Evolutionary conservation across 1,140 invertebrate species (phyloP).

Genomic region (Oryzaephilus surinamensis): DNA sequence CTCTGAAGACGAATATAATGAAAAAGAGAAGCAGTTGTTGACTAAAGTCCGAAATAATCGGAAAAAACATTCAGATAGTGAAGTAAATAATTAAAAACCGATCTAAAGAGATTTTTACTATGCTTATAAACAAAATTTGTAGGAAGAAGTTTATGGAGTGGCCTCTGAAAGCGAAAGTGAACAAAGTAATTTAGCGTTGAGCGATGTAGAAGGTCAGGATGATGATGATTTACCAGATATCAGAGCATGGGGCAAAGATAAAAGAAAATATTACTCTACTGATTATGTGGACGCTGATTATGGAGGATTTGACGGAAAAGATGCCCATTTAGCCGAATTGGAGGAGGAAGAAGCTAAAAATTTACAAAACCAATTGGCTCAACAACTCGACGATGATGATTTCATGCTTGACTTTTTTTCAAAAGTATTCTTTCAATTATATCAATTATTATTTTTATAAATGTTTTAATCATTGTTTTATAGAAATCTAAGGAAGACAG

Average conservation of each 20-base stretch:
- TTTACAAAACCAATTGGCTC: conserved; percentile 65
- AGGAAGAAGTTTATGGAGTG: conserved; percentile 39
- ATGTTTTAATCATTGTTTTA: no score
- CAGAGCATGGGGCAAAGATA: conserved; percentile 78
- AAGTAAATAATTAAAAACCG: conserved; percentile 34
- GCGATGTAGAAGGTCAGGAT: conserved; percentile 62
- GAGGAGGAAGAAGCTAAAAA: conserved; percentile 78
- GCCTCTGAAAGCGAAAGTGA: conserved; percentile 31
- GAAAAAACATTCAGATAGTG: conserved; percentile 45
- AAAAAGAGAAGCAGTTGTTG: conserved; percentile 50
- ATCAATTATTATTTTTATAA: no score
- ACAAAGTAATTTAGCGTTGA: conserved; percentile 44
- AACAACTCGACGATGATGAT: conserved; percentile 71
- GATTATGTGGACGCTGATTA: conserved; percentile 84
- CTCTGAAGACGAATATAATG: conserved; percentile 60
- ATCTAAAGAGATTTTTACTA: neutral
- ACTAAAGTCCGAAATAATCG: conserved; percentile 47
- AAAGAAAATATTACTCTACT: conserved; percentile 68
- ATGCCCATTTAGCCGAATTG: conserved; percentile 60
- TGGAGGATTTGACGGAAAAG: conserved; percentile 58
- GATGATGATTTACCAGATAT: conserved; percentile 60
- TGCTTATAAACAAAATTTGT: conserved; percentile 1
- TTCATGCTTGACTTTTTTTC: no score
- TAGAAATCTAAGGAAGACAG: no score
- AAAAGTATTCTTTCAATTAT: no score